Conservation (phyloP, 92 coral and sea anemone genomes). For the Zoanthus solanderi region DNA sequence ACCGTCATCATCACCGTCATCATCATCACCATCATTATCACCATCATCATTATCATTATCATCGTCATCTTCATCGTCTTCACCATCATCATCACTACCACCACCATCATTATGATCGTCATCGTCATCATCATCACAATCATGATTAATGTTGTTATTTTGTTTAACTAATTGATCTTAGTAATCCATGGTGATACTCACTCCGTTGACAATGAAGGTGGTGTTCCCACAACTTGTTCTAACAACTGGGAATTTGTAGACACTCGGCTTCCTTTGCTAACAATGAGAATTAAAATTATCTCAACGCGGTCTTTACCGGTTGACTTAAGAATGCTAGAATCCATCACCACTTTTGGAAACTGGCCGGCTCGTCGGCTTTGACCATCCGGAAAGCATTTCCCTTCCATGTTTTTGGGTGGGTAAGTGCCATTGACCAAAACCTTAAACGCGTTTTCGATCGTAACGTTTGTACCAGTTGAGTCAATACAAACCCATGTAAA, state of each 20-base stretch:
- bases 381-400: slow-evolving; percentile 13
- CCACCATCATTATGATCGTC: no score
- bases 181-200: neutral
- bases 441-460: neutral
- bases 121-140: no score
- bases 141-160: no score
- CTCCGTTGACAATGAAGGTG: slow-evolving; percentile 43
- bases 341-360: slow-evolving; percentile 41
- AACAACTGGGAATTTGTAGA: slow-evolving; percentile 2
- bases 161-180: neutral
- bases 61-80: no score
- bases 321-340: slow-evolving; percentile 29
- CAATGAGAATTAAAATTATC: neutral
- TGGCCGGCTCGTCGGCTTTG: slow-evolving; percentile 23
- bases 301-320: slow-evolving; percentile 32
- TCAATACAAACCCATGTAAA: slow-evolving; percentile 41
- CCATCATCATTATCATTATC: no score
- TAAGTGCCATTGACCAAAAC: slow-evolving; percentile 16
- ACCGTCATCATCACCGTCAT: no score
- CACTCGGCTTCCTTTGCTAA: slow-evolving; percentile 17
- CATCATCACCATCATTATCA: no score
- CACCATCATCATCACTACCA: no score
- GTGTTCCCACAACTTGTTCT: slow-evolving; percentile 43
- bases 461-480: slow-evolving; percentile 9
- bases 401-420: slow-evolving; percentile 33